These are phyloP conservation scores for Metridium senile DNA, from an alignment of 92 coral and sea anemone species.

Conservation along the genomic window DNA sequence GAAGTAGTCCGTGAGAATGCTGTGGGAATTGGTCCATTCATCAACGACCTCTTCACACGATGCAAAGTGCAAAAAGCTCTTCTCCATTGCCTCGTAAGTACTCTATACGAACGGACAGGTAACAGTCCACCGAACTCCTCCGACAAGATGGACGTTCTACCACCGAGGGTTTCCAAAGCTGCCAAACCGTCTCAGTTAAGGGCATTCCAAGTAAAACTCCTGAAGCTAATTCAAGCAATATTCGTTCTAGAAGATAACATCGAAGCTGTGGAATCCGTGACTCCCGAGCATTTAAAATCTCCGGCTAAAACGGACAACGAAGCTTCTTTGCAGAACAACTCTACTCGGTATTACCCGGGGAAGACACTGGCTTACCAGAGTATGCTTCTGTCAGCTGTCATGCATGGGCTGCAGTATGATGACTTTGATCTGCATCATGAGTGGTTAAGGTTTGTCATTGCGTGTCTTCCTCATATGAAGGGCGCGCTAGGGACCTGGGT, in stretches of 20 bases:
- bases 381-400: slow-evolving; percentile 85
- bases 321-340: slow-evolving; percentile 42
- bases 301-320: slow-evolving; percentile 76
- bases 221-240: slow-evolving; percentile 82
- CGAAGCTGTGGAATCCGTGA: slow-evolving; percentile 56
- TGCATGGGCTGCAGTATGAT: slow-evolving; percentile 81
- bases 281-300: slow-evolving; percentile 54
- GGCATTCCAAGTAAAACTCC: slow-evolving; percentile 73
- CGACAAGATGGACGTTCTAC: slow-evolving; percentile 22
- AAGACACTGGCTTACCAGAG: slow-evolving; percentile 81
- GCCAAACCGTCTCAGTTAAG: slow-evolving; percentile 57
- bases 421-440: slow-evolving; percentile 85
- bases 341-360: slow-evolving; percentile 84
- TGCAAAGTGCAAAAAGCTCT: slow-evolving; percentile 97
- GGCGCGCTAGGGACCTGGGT: slow-evolving; percentile 87
- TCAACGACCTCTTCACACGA: slow-evolving; percentile 92
- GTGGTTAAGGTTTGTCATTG: slow-evolving; percentile 93
- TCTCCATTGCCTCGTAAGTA: slow-evolving; percentile 86
- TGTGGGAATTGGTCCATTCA: slow-evolving; percentile 90
- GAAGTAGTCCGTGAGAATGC: slow-evolving; percentile 93
- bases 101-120: slow-evolving; percentile 76
- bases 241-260: slow-evolving; percentile 83
- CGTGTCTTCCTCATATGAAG: slow-evolving; percentile 93
- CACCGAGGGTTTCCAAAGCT: slow-evolving; percentile 23
- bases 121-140: slow-evolving; percentile 19